Base-by-base conservation (phyloP, 1,140 invertebrate genomes). In the Eurosta solidaginis region DNA sequence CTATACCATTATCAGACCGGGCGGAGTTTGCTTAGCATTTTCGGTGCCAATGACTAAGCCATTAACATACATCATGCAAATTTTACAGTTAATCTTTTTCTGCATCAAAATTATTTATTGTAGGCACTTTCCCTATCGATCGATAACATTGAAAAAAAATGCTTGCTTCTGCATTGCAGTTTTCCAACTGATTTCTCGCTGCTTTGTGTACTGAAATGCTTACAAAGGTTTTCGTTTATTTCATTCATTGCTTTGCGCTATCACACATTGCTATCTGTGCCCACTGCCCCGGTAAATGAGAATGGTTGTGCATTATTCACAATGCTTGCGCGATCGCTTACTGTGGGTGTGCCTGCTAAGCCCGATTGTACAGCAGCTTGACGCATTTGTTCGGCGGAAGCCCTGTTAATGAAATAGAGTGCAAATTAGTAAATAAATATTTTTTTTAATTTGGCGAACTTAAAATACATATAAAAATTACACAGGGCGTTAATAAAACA, bases 261-360 rank as follows among this genome's bases (percentile, higher is more conserved):
- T 91, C 90, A 92, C 88, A 92, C 90, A 88, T 92, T 92, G 83
- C 91, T 92, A 82, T 91, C 90, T 44, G 85, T 86, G 77, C 84
- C 87, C 54, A 93, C 93, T 82, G 90, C 90, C 81, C 89, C 91
- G 78, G 93, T 92, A 81, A 94, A 91, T 87, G 92, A 91, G 85
- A 93, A 92, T 52, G 93, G 93, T 88, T 94, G 92, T 84, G 93
- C 93, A 90, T 94, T 94, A 84, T 92, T 90, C 82, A 94, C 93
- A 84, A 94, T 91, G 81, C 91, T 93, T 80, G 93, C 91, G 81
- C 91, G 90, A 79, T 90, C 89, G 79, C 88, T 89, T 36, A 87
- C 59, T 14, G 25, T 81, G 59, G 75, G 78, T 81, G 79, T 77
- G 78, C 80, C 81, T 82, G 81, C 81, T 73, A 78, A 78, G 42